Conservation (phyloP, 2,797 vertebrate genomes). For the Petrocephalus sullivani region DNA sequence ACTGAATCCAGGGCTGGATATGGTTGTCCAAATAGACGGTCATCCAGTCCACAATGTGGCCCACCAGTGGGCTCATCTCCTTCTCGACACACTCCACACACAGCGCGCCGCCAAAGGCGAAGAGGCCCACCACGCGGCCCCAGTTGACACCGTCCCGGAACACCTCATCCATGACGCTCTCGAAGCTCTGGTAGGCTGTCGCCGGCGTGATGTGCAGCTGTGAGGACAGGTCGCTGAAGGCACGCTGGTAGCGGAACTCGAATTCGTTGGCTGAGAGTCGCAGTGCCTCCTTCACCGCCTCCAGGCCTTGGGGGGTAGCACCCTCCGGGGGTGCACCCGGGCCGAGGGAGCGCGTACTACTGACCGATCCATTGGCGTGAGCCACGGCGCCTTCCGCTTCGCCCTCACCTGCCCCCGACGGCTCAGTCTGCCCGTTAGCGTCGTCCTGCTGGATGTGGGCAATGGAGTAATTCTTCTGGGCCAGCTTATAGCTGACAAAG, state of each 20-base stretch:
- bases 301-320: constrained; percentile 34
- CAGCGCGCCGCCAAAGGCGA: constrained; percentile 73
- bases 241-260: constrained; percentile 68
- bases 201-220: constrained; percentile 74
- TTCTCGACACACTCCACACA: constrained; percentile 75
- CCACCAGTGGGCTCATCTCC: constrained; percentile 70
- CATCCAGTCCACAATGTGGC: constrained; percentile 70
- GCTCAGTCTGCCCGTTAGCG: constrained; percentile 29
- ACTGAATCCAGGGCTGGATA: constrained; percentile 73
- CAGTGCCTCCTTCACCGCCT: constrained; percentile 58
- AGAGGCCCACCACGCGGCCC: constrained; percentile 76
- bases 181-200: constrained; percentile 73
- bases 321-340: constrained; percentile 24
- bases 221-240: constrained; percentile 72
- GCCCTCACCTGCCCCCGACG: constrained; percentile 2
- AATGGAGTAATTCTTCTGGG: constrained; percentile 66
- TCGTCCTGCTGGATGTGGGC: constrained; percentile 45
- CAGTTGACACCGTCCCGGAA: constrained; percentile 78
- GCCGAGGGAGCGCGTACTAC: not conserved
- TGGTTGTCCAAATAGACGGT: constrained; percentile 72
- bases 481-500: constrained; percentile 73
- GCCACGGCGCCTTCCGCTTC: constrained; percentile 20
- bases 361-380: constrained; percentile 23
- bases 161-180: constrained; percentile 75
- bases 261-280: constrained; percentile 70